Evolutionary conservation across 2,888 invertebrate species (phyloP).

Genomic region (Coenonympha glycerion): DNA sequence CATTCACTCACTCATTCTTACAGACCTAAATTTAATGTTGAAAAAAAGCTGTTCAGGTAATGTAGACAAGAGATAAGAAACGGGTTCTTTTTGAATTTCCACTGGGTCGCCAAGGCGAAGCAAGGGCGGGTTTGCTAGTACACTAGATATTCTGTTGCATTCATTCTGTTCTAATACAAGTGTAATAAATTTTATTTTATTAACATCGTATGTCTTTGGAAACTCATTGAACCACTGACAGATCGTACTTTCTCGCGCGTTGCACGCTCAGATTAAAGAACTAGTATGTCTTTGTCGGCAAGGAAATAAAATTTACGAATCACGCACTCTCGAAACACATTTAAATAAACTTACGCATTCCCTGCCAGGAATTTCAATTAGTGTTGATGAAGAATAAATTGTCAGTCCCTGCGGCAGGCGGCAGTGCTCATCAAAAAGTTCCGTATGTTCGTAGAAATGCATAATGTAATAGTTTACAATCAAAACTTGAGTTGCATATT

Average conservation of each 20-base stretch:
- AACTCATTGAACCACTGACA: too few relatives aligned
- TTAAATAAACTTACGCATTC: neutral
- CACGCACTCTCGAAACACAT: neutral
- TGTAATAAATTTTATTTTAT: too few relatives aligned
- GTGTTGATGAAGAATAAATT: neutral
- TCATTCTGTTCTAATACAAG: too few relatives aligned
- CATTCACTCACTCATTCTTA: too few relatives aligned
- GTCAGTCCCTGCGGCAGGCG: neutral
- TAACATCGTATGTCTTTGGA: too few relatives aligned
- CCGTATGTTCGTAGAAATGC: neutral
- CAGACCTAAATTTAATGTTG: too few relatives aligned
- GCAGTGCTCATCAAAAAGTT: neutral
- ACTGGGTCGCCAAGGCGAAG: too few relatives aligned
- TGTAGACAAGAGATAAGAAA: too few relatives aligned
- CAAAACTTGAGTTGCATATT: neutral
- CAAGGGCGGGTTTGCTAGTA: too few relatives aligned
- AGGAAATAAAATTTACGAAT: neutral
- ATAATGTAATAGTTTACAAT: neutral
- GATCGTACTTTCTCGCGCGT: neutral
- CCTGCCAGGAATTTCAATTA: neutral
- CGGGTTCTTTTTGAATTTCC: too few relatives aligned
- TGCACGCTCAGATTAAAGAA: neutral
- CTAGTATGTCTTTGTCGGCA: neutral
- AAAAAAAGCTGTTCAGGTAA: too few relatives aligned
- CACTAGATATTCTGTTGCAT: too few relatives aligned